A percentile compares a stretch with the other conserved stretches of the same genome.
phyloP scores from a whole-genome alignment of 2,888 invertebrate species.

The Steinernema scapterisci region DNA sequence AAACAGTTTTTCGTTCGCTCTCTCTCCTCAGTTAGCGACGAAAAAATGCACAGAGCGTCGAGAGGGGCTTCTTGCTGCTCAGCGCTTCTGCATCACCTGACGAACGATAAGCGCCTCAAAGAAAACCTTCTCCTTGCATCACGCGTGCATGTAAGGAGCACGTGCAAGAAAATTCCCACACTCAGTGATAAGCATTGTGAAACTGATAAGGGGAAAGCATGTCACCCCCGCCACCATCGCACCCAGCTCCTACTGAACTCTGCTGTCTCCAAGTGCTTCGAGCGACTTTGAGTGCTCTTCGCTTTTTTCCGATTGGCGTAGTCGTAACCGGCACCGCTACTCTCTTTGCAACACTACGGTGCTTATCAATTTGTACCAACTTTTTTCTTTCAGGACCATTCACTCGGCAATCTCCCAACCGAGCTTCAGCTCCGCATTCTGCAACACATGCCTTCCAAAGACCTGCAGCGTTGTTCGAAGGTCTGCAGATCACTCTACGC shows the following conservation, averaged over 20 bases:
- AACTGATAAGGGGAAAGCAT: conserved; percentile 13
- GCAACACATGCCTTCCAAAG: background rate
- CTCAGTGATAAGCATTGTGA: conserved; percentile 8
- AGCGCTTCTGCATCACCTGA: background rate
- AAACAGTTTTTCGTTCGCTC: background rate
- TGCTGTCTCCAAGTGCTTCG: background rate
- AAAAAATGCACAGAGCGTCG: background rate
- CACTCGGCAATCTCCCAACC: conserved; percentile 20
- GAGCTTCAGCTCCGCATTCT: conserved; percentile 35
- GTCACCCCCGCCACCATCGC: background rate
- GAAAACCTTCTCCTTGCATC: background rate
- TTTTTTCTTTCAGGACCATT: background rate
- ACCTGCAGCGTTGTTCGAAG: conserved; percentile 7
- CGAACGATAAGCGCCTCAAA: background rate
- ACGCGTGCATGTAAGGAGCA: background rate
- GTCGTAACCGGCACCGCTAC: background rate
- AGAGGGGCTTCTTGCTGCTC: background rate
- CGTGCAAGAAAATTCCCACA: conserved; percentile 4
- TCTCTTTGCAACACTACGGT: background rate
- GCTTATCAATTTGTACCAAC: background rate
- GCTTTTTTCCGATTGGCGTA: background rate
- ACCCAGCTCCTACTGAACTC: background rate
- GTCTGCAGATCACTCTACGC: background rate
- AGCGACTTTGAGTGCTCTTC: conserved; percentile 19
- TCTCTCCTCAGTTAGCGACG: background rate